Evolutionary conservation across 1,140 invertebrate genomes (phyloP).

Genomic region (Magallana ariakensis): DNA sequence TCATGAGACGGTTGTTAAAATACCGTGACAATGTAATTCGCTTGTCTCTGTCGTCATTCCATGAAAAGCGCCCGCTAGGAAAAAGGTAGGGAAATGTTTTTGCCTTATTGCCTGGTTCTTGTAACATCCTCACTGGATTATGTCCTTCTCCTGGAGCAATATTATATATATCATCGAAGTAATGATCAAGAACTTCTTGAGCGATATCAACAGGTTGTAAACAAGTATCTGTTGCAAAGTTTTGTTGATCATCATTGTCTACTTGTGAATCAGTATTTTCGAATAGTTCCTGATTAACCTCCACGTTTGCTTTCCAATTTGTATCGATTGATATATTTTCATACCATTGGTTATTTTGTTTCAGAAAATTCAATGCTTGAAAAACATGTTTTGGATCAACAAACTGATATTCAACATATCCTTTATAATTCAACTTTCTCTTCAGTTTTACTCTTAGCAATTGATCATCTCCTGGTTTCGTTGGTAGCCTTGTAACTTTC

Average conservation of each 20-base stretch:
- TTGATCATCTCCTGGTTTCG: slow-evolving; percentile 32
- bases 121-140: slow-evolving; percentile 41
- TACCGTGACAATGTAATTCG: slow-evolving; percentile 27
- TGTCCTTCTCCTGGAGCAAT: slow-evolving; percentile 45
- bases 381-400: slow-evolving; percentile 44
- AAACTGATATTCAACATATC: slow-evolving; percentile 46
- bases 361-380: slow-evolving; percentile 37
- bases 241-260: slow-evolving; percentile 34
- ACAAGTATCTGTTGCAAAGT: slow-evolving; percentile 51
- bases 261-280: background rate
- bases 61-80: slow-evolving; percentile 38
- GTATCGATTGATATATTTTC: background rate
- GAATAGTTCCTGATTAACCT: background rate
- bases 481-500: slow-evolving; percentile 39
- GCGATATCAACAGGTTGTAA: slow-evolving; percentile 58
- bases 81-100: slow-evolving; percentile 43
- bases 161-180: slow-evolving; percentile 52
- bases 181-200: slow-evolving; percentile 54
- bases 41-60: slow-evolving; percentile 32
- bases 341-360: slow-evolving; percentile 49
- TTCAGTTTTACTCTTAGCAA: slow-evolving; percentile 49
- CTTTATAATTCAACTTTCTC: slow-evolving; percentile 51
- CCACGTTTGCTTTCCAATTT: background rate
- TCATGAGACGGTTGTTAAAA: slow-evolving; percentile 16
- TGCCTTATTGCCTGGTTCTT: slow-evolving; percentile 43